A percentile compares a stretch with the other conserved stretches of the same genome.
Evolutionary conservation across 2,797 vertebrate species (phyloP).

Genomic region (Bradypus variegatus): DNA sequence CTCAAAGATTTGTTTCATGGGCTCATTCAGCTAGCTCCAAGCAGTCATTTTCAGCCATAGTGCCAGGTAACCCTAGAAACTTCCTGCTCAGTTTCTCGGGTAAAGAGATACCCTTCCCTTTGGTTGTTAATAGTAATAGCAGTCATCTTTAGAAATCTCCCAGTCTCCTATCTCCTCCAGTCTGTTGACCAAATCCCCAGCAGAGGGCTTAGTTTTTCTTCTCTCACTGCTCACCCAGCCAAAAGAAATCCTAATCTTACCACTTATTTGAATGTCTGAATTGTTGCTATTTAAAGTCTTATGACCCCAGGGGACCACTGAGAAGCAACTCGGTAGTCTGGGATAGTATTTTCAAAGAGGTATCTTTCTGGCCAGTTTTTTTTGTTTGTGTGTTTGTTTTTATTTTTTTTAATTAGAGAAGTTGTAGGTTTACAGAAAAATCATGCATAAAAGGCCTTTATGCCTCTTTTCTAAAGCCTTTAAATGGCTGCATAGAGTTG

Average conservation of each 20-base stretch:
- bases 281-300: background rate
- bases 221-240: background rate
- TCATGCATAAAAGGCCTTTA: background rate
- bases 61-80: background rate
- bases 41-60: background rate
- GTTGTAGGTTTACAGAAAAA: no score
- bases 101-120: constrained; percentile 14
- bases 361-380: background rate
- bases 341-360: background rate
- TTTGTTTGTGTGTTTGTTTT: no score
- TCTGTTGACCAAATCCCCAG: background rate
- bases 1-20: background rate
- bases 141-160: constrained; percentile 23
- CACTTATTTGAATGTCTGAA: background rate
- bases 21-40: background rate
- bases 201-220: background rate
- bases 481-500: background rate
- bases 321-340: background rate
- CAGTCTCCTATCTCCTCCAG: background rate
- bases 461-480: background rate
- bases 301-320: background rate
- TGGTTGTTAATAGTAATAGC: constrained; percentile 25
- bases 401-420: no score
- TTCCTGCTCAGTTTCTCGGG: background rate
- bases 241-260: background rate